Percentiles rank a stretch among this genome's conserved stretches.
Evolutionary conservation across 2,888 invertebrate species (phyloP).

Genomic region (Scaptomyza caliginosa): DNA sequence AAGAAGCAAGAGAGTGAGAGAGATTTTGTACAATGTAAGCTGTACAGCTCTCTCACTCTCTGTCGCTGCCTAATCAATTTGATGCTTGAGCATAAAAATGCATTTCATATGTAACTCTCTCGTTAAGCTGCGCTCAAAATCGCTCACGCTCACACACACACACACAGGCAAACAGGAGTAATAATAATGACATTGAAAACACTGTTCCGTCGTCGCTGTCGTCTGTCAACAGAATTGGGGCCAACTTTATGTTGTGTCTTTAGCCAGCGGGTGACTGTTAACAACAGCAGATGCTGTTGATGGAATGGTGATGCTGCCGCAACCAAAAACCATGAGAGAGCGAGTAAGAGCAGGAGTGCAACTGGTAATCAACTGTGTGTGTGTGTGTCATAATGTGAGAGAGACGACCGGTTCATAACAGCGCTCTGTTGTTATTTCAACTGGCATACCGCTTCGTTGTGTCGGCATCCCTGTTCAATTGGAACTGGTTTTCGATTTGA

Average conservation of each 20-base stretch:
- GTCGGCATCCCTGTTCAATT: constrained; percentile 32
- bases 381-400: constrained; percentile 40
- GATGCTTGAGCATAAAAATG: constrained; percentile 39
- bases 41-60: constrained; percentile 1
- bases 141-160: constrained; percentile 3
- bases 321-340: constrained; percentile 13
- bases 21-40: constrained; percentile 52
- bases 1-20: constrained; percentile 7
- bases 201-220: constrained; percentile 28
- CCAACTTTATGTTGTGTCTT: constrained; percentile 31
- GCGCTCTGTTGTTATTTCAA: constrained; percentile 37
- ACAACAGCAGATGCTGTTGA: constrained; percentile 53
- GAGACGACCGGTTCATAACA: constrained; percentile 57
- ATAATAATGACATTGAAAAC: constrained; percentile 75
- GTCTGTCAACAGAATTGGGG: constrained; percentile 69
- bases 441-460: constrained; percentile 16
- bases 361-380: constrained; percentile 59
- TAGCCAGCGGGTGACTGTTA: constrained; percentile 60
- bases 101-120: constrained; percentile 50
- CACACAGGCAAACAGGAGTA: constrained; percentile 33
- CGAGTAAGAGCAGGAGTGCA: constrained; percentile 19
- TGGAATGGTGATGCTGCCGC: constrained; percentile 25
- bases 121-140: constrained; percentile 14
- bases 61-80: constrained; percentile 64
- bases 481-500: constrained; percentile 57